Conservation (phyloP, 1,140 invertebrate genomes). For the Cydia strobilella region DNA sequence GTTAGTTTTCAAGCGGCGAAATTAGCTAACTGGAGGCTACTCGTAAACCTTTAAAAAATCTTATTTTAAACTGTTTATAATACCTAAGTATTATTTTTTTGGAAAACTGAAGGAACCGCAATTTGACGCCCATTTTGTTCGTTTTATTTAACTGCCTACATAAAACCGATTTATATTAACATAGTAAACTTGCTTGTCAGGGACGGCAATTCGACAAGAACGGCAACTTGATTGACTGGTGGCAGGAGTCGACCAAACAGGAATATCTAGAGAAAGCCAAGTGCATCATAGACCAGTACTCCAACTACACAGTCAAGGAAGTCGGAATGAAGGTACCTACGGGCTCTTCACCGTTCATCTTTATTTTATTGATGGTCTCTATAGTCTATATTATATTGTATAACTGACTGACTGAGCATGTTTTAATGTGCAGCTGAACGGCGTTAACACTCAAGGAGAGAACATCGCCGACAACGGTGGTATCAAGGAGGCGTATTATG, state of each 20-base stretch:
- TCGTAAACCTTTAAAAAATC: too few relatives aligned
- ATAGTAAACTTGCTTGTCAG: conserved; percentile 48
- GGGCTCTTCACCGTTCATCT: neutral
- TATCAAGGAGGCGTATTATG: conserved; percentile 91
- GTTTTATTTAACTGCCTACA: neutral
- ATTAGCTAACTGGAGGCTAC: too few relatives aligned
- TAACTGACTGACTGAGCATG: neutral
- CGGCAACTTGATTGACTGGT: conserved; percentile 93
- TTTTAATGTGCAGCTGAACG: conserved; percentile 85
- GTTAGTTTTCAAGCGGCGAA: too few relatives aligned
- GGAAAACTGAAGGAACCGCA: too few relatives aligned
- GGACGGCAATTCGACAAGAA: conserved; percentile 94
- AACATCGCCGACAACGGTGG: conserved; percentile 96
- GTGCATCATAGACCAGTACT: conserved; percentile 95
- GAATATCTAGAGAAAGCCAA: conserved; percentile 88
- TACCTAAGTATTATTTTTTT: too few relatives aligned
- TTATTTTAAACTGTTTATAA: too few relatives aligned
- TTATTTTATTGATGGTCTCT: neutral
- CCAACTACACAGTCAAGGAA: conserved; percentile 88
- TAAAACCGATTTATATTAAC: neutral
- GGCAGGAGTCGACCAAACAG: conserved; percentile 87
- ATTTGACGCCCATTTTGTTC: too few relatives aligned
- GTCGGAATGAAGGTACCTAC: conserved; percentile 84
- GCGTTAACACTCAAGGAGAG: conserved; percentile 94
- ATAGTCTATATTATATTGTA: neutral